Evolutionary conservation across 2,888 invertebrate genomes (phyloP).

Genomic region (Pecten maximus): DNA sequence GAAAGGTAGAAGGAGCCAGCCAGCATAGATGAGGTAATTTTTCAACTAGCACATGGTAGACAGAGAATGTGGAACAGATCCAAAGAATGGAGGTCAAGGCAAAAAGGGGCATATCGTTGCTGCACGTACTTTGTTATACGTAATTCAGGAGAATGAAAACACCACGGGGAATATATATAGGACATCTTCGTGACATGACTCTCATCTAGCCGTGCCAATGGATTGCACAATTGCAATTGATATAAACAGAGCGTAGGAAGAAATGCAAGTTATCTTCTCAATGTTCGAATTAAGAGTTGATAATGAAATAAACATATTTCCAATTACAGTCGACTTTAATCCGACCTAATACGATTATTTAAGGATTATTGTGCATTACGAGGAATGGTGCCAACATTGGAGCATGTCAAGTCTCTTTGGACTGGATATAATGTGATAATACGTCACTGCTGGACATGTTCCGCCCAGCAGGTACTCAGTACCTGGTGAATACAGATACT

Average conservation of each 20-base stretch:
- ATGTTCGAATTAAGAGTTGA: not conserved
- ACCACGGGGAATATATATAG: not conserved
- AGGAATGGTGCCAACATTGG: not conserved
- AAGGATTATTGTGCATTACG: not conserved
- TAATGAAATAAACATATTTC: not conserved
- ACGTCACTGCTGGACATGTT: not conserved
- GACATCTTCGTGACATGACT: not conserved
- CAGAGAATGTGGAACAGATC: too few relatives aligned
- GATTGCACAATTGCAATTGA: not conserved
- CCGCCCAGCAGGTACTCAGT: not conserved
- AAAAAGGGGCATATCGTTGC: too few relatives aligned
- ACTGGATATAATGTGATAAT: not conserved
- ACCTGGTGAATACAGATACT: not conserved
- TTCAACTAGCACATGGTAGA: too few relatives aligned
- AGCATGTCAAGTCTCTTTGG: not conserved
- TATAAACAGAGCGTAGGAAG: not conserved
- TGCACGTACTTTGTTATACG: too few relatives aligned
- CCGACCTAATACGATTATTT: not conserved
- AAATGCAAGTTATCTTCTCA: not conserved
- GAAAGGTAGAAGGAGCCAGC: too few relatives aligned
- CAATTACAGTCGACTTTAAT: not conserved
- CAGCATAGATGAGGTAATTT: too few relatives aligned
- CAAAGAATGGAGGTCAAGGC: too few relatives aligned
- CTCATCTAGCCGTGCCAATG: not conserved
- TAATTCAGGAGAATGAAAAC: not conserved